Percentiles rank a stretch among this genome's conserved stretches.
These are phyloP conservation scores for Caenorhabditis sulstoni DNA, from an alignment of 2,888 invertebrate species.

Conservation along the genomic window DNA sequence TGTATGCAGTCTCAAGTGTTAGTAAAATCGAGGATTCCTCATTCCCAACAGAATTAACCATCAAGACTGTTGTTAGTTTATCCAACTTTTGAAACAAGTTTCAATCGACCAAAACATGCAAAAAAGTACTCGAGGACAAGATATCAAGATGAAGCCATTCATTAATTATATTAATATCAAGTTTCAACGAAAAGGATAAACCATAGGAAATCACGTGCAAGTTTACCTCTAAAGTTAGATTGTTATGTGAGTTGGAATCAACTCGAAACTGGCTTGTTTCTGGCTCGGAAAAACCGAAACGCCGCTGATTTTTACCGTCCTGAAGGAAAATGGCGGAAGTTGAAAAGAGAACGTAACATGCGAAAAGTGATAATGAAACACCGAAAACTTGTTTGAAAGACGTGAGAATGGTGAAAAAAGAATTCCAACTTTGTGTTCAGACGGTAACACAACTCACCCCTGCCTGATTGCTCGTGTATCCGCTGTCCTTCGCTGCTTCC, in stretches of 20 bases:
- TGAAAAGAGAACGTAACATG: slow-evolving; percentile 25
- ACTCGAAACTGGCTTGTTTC: slow-evolving; percentile 58
- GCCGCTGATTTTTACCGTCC: slow-evolving; percentile 55
- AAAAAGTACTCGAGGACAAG: neutral
- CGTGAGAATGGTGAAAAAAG: neutral
- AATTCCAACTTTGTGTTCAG: no score
- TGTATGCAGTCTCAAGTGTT: neutral
- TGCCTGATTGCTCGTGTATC: slow-evolving; percentile 63
- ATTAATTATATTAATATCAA: slow-evolving; percentile 26
- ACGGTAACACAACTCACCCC: slow-evolving; percentile 51
- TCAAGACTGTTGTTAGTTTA: neutral
- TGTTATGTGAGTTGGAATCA: slow-evolving; percentile 54
- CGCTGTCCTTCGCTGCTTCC: slow-evolving; percentile 59
- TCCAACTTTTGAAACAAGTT: neutral
- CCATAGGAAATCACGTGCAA: slow-evolving; percentile 29
- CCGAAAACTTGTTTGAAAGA: neutral
- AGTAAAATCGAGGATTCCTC: neutral
- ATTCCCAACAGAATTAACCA: neutral
- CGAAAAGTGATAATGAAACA: slow-evolving; percentile 8
- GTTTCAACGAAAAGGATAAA: slow-evolving; percentile 17
- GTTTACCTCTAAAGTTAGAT: slow-evolving; percentile 57
- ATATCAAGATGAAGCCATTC: slow-evolving; percentile 39
- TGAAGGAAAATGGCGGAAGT: slow-evolving; percentile 39
- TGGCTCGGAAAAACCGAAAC: slow-evolving; percentile 62
- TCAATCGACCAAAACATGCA: slow-evolving; percentile 28